Conservation (phyloP, 2,797 vertebrate species). For the Toxotes lorentzi region DNA sequence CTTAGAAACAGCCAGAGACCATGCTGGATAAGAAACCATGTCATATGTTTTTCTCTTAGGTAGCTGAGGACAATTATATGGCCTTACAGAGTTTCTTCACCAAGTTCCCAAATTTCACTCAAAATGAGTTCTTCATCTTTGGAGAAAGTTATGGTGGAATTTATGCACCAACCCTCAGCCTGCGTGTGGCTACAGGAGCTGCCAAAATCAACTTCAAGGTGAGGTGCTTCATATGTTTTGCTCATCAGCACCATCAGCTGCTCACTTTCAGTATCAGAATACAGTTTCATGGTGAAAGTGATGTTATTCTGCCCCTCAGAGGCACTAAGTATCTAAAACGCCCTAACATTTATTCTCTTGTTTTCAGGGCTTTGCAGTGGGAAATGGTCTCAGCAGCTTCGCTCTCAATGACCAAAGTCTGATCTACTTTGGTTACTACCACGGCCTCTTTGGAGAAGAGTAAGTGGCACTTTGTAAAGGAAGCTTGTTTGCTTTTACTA, state of each 20-base stretch:
- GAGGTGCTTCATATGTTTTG: constrained; percentile 14
- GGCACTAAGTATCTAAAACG: not conserved
- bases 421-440: constrained; percentile 87
- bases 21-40: not conserved
- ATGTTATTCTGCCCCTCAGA: not conserved
- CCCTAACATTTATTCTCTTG: not conserved
- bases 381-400: constrained; percentile 85
- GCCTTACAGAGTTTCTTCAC: constrained; percentile 85
- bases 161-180: constrained; percentile 84
- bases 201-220: constrained; percentile 85
- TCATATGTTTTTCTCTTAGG: constrained; percentile 64
- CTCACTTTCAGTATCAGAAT: not conserved
- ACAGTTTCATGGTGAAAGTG: not conserved
- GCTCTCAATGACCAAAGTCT: constrained; percentile 83
- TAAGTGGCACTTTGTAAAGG: constrained; percentile 62
- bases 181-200: constrained; percentile 72
- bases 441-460: constrained; percentile 87
- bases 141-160: constrained; percentile 88
- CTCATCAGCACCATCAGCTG: constrained; percentile 3
- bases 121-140: constrained; percentile 86
- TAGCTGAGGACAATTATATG: constrained; percentile 85
- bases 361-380: constrained; percentile 85
- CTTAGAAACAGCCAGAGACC: not conserved
- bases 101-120: constrained; percentile 85
- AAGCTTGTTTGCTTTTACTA: not conserved